A percentile compares a stretch with the other conserved stretches of the same genome.
Conservation (phyloP, 2,797 vertebrate species). For the Lacerta bilineata region DNA sequence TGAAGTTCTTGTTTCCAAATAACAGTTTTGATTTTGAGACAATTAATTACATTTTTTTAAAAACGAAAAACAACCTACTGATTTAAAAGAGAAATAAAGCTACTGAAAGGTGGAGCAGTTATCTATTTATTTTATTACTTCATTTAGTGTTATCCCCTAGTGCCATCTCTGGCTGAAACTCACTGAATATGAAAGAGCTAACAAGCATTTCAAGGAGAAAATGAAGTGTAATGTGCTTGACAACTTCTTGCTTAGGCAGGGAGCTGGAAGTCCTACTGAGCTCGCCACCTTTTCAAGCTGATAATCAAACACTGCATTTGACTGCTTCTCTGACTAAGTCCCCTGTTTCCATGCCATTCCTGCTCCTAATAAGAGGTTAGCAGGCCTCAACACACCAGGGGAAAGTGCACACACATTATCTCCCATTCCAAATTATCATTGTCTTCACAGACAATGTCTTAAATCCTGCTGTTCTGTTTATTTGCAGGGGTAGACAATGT, state of each 20-base stretch:
- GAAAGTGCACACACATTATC: neutral
- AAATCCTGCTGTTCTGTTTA: neutral
- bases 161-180: conserved; percentile 59
- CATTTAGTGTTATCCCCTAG: conserved; percentile 49
- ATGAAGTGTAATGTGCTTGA: conserved; percentile 27
- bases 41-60: neutral
- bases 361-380: neutral
- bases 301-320: conserved; percentile 40
- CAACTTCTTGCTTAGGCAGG: neutral
- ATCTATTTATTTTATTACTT: conserved; percentile 18
- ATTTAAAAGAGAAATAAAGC: conserved; percentile 25
- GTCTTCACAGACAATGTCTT: neutral
- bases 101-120: neutral
- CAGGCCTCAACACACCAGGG: neutral
- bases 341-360: neutral
- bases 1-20: neutral
- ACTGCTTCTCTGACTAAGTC: neutral
- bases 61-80: neutral
- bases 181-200: conserved; percentile 32
- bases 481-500: neutral
- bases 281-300: conserved; percentile 7
- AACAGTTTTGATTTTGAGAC: neutral
- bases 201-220: conserved; percentile 40
- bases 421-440: conserved; percentile 25
- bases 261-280: neutral